Evolutionary conservation across 2,113 vertebrate species (phyloP), one percentile per base, ranked within the genome.

Genomic region (Sterrhoptilus dennistouni): DNA sequence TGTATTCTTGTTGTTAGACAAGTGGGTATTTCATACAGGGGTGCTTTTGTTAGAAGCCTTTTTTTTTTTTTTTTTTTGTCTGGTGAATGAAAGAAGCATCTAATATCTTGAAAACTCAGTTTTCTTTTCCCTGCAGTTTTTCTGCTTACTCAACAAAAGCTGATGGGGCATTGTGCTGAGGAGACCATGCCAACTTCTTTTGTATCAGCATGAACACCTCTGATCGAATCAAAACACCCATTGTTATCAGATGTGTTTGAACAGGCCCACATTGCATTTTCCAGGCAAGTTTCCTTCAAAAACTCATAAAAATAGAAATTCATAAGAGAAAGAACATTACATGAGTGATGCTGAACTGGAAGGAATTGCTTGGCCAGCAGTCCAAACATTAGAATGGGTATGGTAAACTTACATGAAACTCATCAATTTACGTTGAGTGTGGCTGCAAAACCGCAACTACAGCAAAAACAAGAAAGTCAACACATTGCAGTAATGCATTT

Each of bases 251-350:
- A 93, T 56, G 61, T 82, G 64, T 97, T 94, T 92, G 65, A 96
- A 61, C 45, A 87, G 89, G 12, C 16, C 6, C 83, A 77, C 53
- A 40, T 65, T 65, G 60, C 53, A 89, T 95, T 96, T 97, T 81
- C 72, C 83, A 93, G 79, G 54, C 59, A 68, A 94, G 78, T 91
- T 82, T 94, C 72, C 76, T 76, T 94, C 71, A 81, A 95, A 97
- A 97, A 70, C 63, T 88, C 66, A 83, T 96, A 97, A 97, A 96
- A 97, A 92, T 91, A 96, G 79, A 97, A 96, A 97, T 96, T 92
- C 36, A 65, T 97, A 94, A 96, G 78, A 96, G 83, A 91, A 95
- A 93, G 59, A 95, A 64, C 80, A 83, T 86, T 89, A 53, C 56
- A 38, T 18, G 91, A 57, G 69, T 90, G 77, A 35, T 81, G 57